phyloP scores from a whole-genome alignment of 2,888 invertebrate species.

The Brenthis daphne region DNA sequence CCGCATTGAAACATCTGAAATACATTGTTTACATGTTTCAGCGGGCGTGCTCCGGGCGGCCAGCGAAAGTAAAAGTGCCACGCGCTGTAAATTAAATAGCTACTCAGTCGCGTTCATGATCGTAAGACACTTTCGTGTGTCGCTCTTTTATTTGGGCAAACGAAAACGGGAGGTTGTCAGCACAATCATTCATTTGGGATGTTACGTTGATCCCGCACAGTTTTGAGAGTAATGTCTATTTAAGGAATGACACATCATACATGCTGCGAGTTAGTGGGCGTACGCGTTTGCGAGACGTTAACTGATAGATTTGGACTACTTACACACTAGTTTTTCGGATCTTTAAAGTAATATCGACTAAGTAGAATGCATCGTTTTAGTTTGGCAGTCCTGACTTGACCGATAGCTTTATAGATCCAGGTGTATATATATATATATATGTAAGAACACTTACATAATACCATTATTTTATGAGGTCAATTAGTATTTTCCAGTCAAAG shows the following conservation, averaged over 20 bases:
- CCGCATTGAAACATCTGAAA: neutral
- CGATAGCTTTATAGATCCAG: too few relatives aligned
- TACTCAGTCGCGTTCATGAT: neutral
- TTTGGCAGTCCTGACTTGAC: too few relatives aligned
- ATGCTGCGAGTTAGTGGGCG: neutral
- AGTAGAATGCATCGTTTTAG: too few relatives aligned
- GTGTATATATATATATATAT: too few relatives aligned
- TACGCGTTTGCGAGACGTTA: neutral
- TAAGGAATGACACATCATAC: neutral
- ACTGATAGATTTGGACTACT: neutral
- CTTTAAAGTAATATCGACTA: too few relatives aligned
- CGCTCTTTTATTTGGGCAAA: neutral
- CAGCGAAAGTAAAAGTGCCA: constrained; percentile 18
- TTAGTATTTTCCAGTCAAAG: constrained; percentile 7
- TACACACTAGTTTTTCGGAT: neutral
- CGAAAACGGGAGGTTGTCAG: too few relatives aligned
- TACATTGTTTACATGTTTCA: constrained; percentile 11
- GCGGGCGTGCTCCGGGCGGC: neutral
- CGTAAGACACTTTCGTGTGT: constrained; percentile 4
- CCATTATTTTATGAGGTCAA: neutral
- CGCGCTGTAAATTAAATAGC: constrained; percentile 9
- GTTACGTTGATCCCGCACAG: neutral
- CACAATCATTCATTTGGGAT: neutral
- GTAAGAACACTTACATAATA: neutral
- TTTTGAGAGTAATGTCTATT: neutral